Evolutionary conservation across 2,113 vertebrate genomes (phyloP).

Genomic region (Australoheros scitulus): DNA sequence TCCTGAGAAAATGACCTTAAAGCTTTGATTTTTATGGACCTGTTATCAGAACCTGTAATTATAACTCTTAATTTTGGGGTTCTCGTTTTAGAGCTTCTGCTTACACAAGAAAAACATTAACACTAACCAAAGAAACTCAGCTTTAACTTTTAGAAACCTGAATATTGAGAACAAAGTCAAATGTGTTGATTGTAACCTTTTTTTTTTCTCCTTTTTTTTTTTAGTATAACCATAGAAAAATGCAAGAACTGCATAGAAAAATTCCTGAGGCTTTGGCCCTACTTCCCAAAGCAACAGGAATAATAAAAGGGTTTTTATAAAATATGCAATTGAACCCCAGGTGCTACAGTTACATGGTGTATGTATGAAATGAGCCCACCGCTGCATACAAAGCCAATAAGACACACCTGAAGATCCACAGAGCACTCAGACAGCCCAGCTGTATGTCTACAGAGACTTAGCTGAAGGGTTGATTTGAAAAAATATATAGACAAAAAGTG

Average conservation of each 20-base stretch:
- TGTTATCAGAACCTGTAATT: background rate
- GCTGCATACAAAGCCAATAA: background rate
- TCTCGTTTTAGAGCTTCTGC: background rate
- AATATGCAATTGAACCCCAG: background rate
- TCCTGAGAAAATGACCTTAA: background rate
- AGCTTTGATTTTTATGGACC: background rate
- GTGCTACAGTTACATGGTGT: background rate
- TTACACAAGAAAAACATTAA: background rate
- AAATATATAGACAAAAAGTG: background rate
- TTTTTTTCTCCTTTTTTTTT: background rate
- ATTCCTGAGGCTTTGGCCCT: background rate
- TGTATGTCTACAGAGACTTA: background rate
- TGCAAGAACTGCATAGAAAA: too few species aligned
- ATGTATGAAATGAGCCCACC: background rate
- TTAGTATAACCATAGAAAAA: background rate
- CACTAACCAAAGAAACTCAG: background rate
- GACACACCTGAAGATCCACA: background rate
- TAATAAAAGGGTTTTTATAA: rapidly evolving
- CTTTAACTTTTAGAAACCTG: background rate
- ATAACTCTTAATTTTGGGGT: background rate
- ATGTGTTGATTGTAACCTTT: background rate
- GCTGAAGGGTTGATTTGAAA: background rate
- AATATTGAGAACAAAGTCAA: background rate
- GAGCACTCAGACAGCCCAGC: background rate
- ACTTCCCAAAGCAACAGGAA: background rate